These are phyloP conservation scores for Notamacropus eugenii DNA, from an alignment of 2,797 vertebrate species.

Conservation along the genomic window DNA sequence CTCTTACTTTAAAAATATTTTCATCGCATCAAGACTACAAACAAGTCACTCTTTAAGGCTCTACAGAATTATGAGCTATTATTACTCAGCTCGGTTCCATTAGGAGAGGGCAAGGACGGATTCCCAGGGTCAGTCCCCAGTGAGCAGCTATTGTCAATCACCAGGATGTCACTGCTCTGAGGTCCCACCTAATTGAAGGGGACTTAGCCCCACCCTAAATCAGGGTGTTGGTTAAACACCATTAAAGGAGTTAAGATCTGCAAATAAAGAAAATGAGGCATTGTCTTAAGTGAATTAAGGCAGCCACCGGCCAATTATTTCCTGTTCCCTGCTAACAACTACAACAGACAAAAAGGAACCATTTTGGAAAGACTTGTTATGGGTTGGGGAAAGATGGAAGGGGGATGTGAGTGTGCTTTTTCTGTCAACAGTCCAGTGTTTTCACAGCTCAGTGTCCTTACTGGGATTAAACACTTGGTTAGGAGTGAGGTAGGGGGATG, in stretches of 20 bases:
- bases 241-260: conserved; percentile 84
- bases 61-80: background rate
- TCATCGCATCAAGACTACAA: background rate
- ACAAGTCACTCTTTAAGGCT: background rate
- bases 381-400: conserved; percentile 39
- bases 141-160: conserved; percentile 31
- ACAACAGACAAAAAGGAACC: conserved; percentile 48
- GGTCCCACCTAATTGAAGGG: conserved; percentile 79
- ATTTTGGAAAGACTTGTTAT: conserved; percentile 44
- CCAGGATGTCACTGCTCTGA: conserved; percentile 55
- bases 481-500: conserved; percentile 40
- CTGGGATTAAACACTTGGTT: conserved; percentile 59
- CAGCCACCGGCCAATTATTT: conserved; percentile 69
- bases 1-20: conserved; percentile 22
- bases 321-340: conserved; percentile 64
- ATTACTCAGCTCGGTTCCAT: background rate
- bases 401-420: conserved; percentile 53
- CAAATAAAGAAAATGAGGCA: conserved; percentile 80
- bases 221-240: conserved; percentile 84
- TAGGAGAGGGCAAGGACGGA: background rate
- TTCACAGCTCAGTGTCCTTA: conserved; percentile 65
- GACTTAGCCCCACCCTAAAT: conserved; percentile 80
- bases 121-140: conserved; percentile 52
- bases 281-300: conserved; percentile 77
- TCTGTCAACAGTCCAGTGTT: conserved; percentile 75